Evolutionary conservation across 1,140 invertebrate genomes (phyloP).

Genomic region (Diachasma alloeum): DNA sequence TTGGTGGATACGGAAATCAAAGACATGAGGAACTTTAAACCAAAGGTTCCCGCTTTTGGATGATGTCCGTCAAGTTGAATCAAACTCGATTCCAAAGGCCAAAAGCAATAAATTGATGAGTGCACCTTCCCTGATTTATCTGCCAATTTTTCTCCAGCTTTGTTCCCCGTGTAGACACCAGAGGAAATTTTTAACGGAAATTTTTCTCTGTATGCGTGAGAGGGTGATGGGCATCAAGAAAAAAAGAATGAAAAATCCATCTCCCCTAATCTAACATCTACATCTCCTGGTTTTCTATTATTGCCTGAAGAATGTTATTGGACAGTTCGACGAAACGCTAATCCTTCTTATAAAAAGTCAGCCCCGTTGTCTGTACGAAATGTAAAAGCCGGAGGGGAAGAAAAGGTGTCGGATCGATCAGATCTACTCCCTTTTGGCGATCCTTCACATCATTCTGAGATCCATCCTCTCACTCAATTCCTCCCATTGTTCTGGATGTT

Average conservation of each 20-base stretch:
- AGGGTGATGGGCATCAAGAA: no score
- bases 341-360: slow-evolving; percentile 35
- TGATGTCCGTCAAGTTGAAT: no score
- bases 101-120: no score
- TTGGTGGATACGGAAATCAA: no score
- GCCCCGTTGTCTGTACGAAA: slow-evolving; percentile 19
- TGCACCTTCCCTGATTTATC: no score
- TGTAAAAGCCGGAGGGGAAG: slow-evolving; percentile 34
- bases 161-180: no score
- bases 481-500: slow-evolving; percentile 11
- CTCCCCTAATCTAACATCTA: neutral
- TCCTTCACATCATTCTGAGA: slow-evolving; percentile 22
- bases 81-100: no score
- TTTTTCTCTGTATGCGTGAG: no score
- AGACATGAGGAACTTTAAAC: no score
- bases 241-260: neutral
- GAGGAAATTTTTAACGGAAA: no score
- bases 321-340: slow-evolving; percentile 36
- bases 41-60: no score
- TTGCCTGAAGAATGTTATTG: neutral
- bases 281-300: slow-evolving; percentile 8
- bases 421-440: slow-evolving; percentile 21
- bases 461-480: neutral
- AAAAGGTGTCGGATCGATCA: slow-evolving; percentile 35
- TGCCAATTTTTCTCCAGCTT: no score